Conservation (phyloP, 53 echinoderm and acorn worm genomes). For the Glandiceps talaboti region DNA sequence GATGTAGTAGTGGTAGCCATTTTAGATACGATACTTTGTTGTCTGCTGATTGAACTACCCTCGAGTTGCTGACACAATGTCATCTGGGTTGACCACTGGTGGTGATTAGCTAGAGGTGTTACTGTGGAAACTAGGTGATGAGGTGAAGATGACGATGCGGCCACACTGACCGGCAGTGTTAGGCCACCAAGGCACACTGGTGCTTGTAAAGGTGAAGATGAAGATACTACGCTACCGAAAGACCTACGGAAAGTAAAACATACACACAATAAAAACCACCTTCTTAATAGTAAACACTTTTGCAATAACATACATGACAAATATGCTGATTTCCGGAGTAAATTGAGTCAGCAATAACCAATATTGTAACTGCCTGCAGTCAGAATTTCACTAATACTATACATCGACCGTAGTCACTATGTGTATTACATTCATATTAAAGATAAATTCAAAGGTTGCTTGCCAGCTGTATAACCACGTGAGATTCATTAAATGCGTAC, state of each 20-base stretch:
- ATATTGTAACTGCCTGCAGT: no score
- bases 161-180: neutral
- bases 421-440: no score
- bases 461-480: no score
- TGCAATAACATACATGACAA: no score
- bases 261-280: neutral
- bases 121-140: neutral
- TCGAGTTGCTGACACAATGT: neutral
- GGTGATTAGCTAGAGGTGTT: neutral
- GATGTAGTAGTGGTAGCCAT: neutral
- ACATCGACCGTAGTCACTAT: no score
- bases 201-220: neutral
- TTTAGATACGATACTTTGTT: neutral
- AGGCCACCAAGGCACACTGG: neutral
- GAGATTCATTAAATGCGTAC: no score
- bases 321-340: no score
- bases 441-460: no score
- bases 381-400: no score
- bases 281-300: no score
- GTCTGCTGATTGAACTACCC: neutral
- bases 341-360: no score
- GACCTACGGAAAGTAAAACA: neutral
- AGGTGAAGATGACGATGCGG: neutral
- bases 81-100: neutral
- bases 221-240: neutral